Evolutionary conservation across 2,113 vertebrate genomes (phyloP), one percentile per base, ranked within the genome.

Genomic region (Channa maculata): DNA sequence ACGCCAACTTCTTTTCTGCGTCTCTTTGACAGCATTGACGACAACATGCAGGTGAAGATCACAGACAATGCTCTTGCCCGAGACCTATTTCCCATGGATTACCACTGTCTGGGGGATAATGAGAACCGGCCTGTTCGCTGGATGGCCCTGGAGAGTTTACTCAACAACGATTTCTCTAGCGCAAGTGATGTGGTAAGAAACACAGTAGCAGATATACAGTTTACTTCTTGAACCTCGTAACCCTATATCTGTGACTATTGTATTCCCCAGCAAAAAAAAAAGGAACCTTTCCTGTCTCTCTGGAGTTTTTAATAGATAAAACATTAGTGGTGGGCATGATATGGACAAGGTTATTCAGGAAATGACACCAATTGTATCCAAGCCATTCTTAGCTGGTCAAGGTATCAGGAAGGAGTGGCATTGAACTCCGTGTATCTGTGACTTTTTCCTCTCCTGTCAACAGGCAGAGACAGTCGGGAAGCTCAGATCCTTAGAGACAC

Each of bases 41-140:
- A 99, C 75, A 95, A 96, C 53, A 97, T 99, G 94, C 98, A 99
- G 85, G 98, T 99, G 83, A 99, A 99, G 95, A 99, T 99, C 85
- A 97, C 97, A 62, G 98, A 99, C 90, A 99, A 98, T 2, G 98
- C 98, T 2, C 95, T 99, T 3, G 95, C 98, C n/a, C 94, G 98
- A 85, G 98, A 99, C 88, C 95, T 99, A 0, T 99, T 99, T 88
- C 98, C 98, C 45, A 99, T 99, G 98, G 98, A 99, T 88, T 99
- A 99, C 91, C 98, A 99, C 88, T 99, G 98, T 88, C 94, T 99
- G 54, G 98, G 98, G 66, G 98, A 99, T 83, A 99, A 99, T 5
- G 98, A 99, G 87, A 99, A 99, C 91, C 92, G 98, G 12, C 97
- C 98, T 0, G 98, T 99, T 15, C 96, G 98, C 52, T 99, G 98